phyloP scores from a whole-genome alignment of 1,140 invertebrate genomes.

The Anastrepha obliqua region DNA sequence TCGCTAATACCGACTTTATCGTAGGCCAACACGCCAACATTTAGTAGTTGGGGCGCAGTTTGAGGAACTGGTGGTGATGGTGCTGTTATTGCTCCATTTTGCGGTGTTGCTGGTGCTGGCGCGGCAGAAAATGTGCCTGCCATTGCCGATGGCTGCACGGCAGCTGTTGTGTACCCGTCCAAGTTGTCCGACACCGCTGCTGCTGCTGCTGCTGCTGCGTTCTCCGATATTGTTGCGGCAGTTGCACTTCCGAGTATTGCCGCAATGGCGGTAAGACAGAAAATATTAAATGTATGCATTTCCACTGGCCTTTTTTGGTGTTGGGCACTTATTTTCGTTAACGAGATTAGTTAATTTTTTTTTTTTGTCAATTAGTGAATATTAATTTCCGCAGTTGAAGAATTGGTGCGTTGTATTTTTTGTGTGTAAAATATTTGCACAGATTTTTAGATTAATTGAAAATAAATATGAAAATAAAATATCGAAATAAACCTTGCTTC shows the following conservation, averaged over 20 bases:
- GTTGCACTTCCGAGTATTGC: slow-evolving; percentile 54
- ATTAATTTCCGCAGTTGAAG: too few species aligned
- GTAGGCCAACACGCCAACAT: slow-evolving; percentile 42
- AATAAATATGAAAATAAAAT: not conserved
- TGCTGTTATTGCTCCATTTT: slow-evolving; percentile 9
- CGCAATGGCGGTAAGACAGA: slow-evolving; percentile 21
- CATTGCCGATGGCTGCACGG: slow-evolving; percentile 28
- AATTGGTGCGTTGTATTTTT: not conserved
- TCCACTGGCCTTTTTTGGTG: not conserved
- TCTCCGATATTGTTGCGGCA: not conserved
- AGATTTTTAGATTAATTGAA: not conserved
- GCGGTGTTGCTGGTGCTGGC: slow-evolving; percentile 44
- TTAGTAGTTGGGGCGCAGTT: slow-evolving; percentile 18
- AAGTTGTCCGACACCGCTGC: slow-evolving; percentile 29
- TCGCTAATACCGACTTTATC: slow-evolving; percentile 50
- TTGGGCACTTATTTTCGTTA: not conserved
- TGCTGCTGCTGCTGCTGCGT: not conserved
- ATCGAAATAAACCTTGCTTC: not conserved
- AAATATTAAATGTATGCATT: slow-evolving; percentile 33
- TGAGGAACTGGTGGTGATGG: slow-evolving; percentile 31
- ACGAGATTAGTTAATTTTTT: not conserved
- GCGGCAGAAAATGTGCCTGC: not conserved
- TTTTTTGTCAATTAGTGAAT: not conserved
- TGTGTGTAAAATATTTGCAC: not conserved
- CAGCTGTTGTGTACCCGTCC: slow-evolving; percentile 12